Evolutionary conservation across 2,113 vertebrate genomes (phyloP).

Genomic region (Calyptomena viridis): DNA sequence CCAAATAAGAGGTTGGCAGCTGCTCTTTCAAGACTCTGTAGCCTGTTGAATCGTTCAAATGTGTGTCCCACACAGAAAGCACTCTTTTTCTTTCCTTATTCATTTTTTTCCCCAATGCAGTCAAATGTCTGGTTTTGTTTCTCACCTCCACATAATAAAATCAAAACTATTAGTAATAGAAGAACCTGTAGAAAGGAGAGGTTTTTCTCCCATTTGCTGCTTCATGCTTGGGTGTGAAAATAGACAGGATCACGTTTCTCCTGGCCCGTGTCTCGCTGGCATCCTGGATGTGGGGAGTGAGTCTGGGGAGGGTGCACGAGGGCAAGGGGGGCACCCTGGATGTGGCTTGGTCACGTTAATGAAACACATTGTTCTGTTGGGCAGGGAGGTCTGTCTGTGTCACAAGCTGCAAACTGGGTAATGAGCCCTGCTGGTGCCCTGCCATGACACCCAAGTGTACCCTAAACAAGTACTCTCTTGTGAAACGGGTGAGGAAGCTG

Average conservation of each 20-base stretch:
- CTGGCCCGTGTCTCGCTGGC: not conserved
- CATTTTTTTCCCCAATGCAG: not conserved
- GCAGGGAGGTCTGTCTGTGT: not conserved
- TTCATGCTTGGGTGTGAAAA: not conserved
- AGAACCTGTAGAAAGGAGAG: not conserved
- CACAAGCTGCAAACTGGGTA: not conserved
- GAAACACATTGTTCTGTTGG: not conserved
- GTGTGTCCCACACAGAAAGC: not conserved
- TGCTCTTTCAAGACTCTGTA: not conserved
- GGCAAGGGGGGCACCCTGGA: rapidly evolving
- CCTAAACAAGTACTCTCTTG: not conserved
- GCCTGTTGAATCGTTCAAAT: not conserved
- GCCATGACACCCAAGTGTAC: not conserved
- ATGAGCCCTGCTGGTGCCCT: not conserved
- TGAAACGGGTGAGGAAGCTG: not conserved
- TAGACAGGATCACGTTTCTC: not conserved
- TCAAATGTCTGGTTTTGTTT: slow-evolving; percentile 44
- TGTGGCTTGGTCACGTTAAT: rapidly evolving
- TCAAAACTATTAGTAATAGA: slow-evolving; percentile 41
- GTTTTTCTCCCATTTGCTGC: not conserved
- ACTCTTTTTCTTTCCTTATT: not conserved
- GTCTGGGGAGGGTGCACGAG: not conserved
- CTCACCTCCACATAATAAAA: slow-evolving; percentile 25
- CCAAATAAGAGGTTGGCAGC: not conserved
- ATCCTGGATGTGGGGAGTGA: not conserved